A percentile compares a stretch with the other conserved stretches of the same genome.
phyloP scores from a whole-genome alignment of 2,113 vertebrate species.

The Corythornis cristatus region DNA sequence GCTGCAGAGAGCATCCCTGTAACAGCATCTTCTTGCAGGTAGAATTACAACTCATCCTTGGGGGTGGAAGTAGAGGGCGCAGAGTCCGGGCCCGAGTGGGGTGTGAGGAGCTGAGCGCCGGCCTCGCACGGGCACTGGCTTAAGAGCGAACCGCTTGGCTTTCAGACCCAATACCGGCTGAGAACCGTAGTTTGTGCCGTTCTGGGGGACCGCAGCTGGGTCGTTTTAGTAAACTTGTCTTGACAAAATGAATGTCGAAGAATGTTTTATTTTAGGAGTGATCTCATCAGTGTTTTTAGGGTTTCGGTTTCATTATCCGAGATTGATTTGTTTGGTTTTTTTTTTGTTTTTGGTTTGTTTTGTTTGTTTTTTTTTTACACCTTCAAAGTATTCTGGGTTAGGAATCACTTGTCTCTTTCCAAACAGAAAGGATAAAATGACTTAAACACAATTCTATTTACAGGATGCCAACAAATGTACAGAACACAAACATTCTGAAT shows the following conservation, averaged over 20 bases:
- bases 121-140: accelerated
- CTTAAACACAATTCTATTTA: not conserved
- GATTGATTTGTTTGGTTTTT: not conserved
- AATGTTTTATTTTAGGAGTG: not conserved
- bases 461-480: not conserved
- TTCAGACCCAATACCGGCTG: accelerated
- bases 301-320: not conserved
- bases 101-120: not conserved
- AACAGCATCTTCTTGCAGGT: not conserved
- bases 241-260: not conserved
- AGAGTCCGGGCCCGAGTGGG: not conserved
- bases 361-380: not conserved
- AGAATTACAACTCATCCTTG: not conserved
- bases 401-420: not conserved
- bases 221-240: not conserved
- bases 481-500: not conserved
- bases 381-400: not conserved
- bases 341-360: not conserved
- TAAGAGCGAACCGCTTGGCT: too few species aligned
- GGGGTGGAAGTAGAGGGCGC: not conserved
- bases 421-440: not conserved
- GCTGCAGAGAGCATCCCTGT: not conserved
- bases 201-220: not conserved
- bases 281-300: not conserved
- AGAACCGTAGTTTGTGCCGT: accelerated